Evolutionary conservation across 2,797 vertebrate species (phyloP).

Genomic region (Schizothorax lantsangensis): DNA sequence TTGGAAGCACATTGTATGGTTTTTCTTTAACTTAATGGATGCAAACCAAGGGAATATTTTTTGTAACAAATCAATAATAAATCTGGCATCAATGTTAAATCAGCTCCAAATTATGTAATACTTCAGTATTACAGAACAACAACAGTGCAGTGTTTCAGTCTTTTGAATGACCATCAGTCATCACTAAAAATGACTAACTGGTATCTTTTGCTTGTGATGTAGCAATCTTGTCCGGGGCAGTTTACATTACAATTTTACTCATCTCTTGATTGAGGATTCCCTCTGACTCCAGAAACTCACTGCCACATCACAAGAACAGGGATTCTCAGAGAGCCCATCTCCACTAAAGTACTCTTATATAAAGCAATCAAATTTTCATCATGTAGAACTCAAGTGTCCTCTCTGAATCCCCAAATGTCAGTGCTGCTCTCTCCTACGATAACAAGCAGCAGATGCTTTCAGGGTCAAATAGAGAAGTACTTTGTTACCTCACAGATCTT

Average conservation of each 20-base stretch:
- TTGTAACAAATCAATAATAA: neutral
- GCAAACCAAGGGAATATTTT: neutral
- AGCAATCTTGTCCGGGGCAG: neutral
- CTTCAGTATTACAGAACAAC: neutral
- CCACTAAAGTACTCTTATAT: constrained; percentile 28
- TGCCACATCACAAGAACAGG: neutral
- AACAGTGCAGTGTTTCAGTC: neutral
- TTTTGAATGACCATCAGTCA: neutral
- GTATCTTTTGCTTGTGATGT: neutral
- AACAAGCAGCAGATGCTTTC: constrained; percentile 14
- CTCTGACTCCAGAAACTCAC: neutral
- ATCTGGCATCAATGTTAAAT: neutral
- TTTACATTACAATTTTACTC: neutral
- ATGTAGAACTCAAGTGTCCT: constrained; percentile 25
- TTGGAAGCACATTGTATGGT: neutral
- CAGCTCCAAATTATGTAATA: neutral
- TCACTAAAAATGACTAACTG: neutral
- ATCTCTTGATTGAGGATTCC: neutral
- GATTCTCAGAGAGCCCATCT: constrained; percentile 15
- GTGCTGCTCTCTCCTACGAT: neutral
- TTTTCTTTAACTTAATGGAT: neutral
- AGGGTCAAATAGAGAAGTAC: neutral
- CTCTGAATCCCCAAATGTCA: neutral
- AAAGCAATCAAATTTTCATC: constrained; percentile 47
- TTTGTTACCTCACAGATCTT: neutral